Evolutionary conservation across 2,888 invertebrate species (phyloP).

Genomic region (Catotricha subobsoleta): DNA sequence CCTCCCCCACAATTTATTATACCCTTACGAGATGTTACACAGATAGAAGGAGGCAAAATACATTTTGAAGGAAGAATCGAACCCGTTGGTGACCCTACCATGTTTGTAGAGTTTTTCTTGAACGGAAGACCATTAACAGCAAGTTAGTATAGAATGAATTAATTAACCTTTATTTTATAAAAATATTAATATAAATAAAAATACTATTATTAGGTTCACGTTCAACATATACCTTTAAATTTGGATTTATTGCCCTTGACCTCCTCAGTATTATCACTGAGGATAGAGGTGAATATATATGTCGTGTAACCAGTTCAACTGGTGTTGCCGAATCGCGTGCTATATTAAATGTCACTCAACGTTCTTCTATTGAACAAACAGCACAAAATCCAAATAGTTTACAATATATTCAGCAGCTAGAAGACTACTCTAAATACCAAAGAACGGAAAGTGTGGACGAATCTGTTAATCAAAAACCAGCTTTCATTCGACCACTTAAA

Average conservation of each 20-base stretch:
- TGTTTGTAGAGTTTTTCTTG: slow-evolving; percentile 91
- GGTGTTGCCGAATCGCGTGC: slow-evolving; percentile 78
- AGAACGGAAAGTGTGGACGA: slow-evolving; percentile 72
- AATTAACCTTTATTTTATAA: slow-evolving; percentile 2
- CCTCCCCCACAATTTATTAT: slow-evolving; percentile 85
- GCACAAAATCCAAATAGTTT: slow-evolving; percentile 84
- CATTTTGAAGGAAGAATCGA: slow-evolving; percentile 96
- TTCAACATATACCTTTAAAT: slow-evolving; percentile 86
- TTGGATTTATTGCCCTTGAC: slow-evolving; percentile 92
- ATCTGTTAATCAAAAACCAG: slow-evolving; percentile 58
- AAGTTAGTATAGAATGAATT: too few relatives aligned
- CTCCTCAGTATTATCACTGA: slow-evolving; percentile 67
- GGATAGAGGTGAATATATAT: slow-evolving; percentile 82
- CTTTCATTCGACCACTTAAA: slow-evolving; percentile 73
- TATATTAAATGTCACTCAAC: slow-evolving; percentile 57
- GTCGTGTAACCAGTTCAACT: slow-evolving; percentile 69
- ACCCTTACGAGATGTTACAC: slow-evolving; percentile 62
- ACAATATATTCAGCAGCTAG: slow-evolving; percentile 76
- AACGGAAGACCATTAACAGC: slow-evolving; percentile 83
- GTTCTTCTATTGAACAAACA: slow-evolving; percentile 67
- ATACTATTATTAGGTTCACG: slow-evolving; percentile 56
- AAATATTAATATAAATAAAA: background rate
- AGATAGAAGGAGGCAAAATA: slow-evolving; percentile 79
- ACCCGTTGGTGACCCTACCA: slow-evolving; percentile 90
- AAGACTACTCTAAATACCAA: slow-evolving; percentile 77